These are phyloP conservation scores for Porites evermanni DNA, from an alignment of 92 coral and sea anemone genomes.

Conservation along the genomic window DNA sequence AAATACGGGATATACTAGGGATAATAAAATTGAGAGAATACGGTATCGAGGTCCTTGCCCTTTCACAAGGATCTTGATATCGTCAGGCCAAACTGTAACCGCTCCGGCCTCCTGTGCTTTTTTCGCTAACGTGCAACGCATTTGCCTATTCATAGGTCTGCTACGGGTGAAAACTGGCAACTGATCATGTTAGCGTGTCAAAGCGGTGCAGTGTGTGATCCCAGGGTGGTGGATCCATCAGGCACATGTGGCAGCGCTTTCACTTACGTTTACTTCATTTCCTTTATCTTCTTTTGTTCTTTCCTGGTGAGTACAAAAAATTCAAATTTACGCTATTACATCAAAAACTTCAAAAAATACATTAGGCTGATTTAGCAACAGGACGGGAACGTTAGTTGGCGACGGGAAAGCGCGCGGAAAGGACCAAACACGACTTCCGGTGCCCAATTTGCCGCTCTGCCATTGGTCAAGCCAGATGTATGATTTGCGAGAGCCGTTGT, in stretches of 20 bases:
- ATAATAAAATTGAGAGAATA: no score
- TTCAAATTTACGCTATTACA: neutral
- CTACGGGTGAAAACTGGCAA: constrained; percentile 99
- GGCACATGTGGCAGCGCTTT: constrained; percentile 86
- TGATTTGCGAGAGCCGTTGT: no score
- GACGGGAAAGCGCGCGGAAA: no score
- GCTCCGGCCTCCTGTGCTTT: neutral
- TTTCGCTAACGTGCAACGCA: neutral
- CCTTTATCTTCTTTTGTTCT: constrained; percentile 96
- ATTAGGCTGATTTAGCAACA: no score
- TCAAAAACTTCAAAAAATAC: no score
- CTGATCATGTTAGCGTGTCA: constrained; percentile 94
- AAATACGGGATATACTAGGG: no score
- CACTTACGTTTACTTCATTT: constrained; percentile 85
- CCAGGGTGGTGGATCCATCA: constrained; percentile 19
- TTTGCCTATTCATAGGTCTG: constrained; percentile 66
- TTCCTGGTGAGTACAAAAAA: constrained; percentile 79
- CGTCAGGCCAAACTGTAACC: neutral
- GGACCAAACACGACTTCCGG: no score
- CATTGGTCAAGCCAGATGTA: no score
- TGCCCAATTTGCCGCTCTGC: no score
- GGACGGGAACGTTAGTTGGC: no score
- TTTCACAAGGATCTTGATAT: no score
- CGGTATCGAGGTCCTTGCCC: no score
- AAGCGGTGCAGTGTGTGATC: constrained; percentile 76